Conservation (phyloP, 2,797 vertebrate genomes). For the Clarias pachynema region DNA sequence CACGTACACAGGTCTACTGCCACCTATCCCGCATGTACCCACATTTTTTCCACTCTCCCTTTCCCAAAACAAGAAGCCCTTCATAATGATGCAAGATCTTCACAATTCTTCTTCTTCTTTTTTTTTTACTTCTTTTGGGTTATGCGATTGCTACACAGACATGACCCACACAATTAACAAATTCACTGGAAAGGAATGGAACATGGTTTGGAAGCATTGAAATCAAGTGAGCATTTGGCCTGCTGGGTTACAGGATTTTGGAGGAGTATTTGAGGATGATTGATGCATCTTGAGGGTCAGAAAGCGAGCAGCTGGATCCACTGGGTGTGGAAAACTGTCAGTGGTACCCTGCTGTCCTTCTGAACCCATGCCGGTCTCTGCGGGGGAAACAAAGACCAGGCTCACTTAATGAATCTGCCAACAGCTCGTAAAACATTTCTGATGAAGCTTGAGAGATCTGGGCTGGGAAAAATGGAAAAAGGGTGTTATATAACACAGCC, state of each 20-base stretch:
- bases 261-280: constrained; percentile 19
- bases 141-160: constrained; percentile 16
- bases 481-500: constrained; percentile 7
- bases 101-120: neutral
- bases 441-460: constrained; percentile 32
- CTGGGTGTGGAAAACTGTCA: constrained; percentile 25
- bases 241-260: constrained; percentile 9
- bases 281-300: constrained; percentile 27
- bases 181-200: constrained; percentile 15
- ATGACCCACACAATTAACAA: constrained; percentile 8
- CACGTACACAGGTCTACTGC: constrained; percentile 33
- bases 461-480: constrained; percentile 12
- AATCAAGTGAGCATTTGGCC: neutral
- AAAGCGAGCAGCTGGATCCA: constrained; percentile 25
- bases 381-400: constrained; percentile 39
- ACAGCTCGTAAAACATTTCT: constrained; percentile 41
- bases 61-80: constrained; percentile 30
- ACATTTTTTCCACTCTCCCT: neutral
- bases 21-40: constrained; percentile 20
- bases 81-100: neutral
- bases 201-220: neutral
- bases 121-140: neutral
- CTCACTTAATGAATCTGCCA: constrained; percentile 48
- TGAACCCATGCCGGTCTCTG: constrained; percentile 22
- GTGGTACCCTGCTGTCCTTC: constrained; percentile 27